phyloP scores from a whole-genome alignment of 2,888 invertebrate genomes.

The Plebejus anna region DNA sequence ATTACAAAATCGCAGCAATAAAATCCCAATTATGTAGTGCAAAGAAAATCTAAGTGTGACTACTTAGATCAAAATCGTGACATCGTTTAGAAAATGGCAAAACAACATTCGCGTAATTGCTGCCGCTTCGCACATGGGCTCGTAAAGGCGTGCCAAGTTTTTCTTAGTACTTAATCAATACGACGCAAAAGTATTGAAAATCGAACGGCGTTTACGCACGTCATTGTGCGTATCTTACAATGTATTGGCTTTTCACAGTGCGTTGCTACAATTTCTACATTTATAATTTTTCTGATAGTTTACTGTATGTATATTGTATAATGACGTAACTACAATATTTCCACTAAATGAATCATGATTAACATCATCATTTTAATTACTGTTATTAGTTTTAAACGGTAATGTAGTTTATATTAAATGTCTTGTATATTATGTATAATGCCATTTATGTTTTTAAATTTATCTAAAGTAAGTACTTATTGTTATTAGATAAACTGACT shows the following conservation, averaged over 20 bases:
- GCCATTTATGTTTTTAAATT: too few species aligned
- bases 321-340: neutral
- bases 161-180: conserved; percentile 66
- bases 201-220: conserved; percentile 53
- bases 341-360: too few species aligned
- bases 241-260: conserved; percentile 24
- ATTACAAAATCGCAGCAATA: conserved; percentile 30
- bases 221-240: conserved; percentile 43
- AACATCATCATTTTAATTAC: too few species aligned
- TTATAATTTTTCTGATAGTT: neutral
- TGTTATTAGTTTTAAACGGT: too few species aligned
- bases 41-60: conserved; percentile 28
- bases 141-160: conserved; percentile 55
- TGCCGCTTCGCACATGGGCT: conserved; percentile 41
- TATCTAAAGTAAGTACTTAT: too few species aligned
- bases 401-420: too few species aligned
- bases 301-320: neutral
- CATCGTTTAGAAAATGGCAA: conserved; percentile 39
- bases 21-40: conserved; percentile 25
- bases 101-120: conserved; percentile 41
- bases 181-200: conserved; percentile 62
- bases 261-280: neutral
- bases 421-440: too few species aligned
- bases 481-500: neutral
- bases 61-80: conserved; percentile 38